phyloP scores from a whole-genome alignment of 30 jellyfish, hydroid and myxozoan species.

The Aurelia sp. region DNA sequence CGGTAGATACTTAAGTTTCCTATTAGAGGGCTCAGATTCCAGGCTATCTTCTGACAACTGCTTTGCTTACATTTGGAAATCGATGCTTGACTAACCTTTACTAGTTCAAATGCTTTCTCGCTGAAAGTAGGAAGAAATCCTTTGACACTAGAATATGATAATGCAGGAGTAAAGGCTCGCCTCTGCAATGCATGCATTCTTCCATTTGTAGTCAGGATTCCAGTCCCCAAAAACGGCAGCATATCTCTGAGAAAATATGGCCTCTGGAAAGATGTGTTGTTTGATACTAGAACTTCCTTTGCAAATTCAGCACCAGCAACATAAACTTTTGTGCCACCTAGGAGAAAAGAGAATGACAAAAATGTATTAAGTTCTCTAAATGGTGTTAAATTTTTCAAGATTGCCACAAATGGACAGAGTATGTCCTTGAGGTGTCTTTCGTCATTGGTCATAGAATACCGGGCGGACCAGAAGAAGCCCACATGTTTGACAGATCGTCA shows the following conservation, averaged over 20 bases:
- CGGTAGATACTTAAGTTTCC: no score
- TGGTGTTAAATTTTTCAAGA: no score
- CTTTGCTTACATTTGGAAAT: no score
- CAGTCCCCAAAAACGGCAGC: slow-evolving; percentile 62
- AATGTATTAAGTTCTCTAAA: no score
- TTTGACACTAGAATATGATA: slow-evolving; percentile 39
- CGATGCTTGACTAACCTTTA: slow-evolving; percentile 22
- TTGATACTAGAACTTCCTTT: slow-evolving; percentile 53
- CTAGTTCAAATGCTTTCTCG: slow-evolving; percentile 34
- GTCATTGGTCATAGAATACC: no score
- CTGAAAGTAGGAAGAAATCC: slow-evolving; percentile 38
- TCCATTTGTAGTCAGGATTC: slow-evolving; percentile 44
- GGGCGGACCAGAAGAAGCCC: no score
- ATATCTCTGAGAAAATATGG: neutral
- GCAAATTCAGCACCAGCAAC: slow-evolving; percentile 58
- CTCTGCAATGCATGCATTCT: slow-evolving; percentile 54
- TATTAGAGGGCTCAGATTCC: no score
- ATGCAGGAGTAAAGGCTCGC: slow-evolving; percentile 44
- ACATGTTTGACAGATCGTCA: no score
- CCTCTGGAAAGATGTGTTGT: slow-evolving; percentile 26
- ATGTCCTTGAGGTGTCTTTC: no score
- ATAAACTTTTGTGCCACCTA: slow-evolving; percentile 43
- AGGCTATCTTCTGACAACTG: no score
- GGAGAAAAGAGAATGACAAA: no score
- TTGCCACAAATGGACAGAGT: no score